Evolutionary conservation across 2,113 vertebrate genomes (phyloP).

Genomic region (Psephotus haematonotus): DNA sequence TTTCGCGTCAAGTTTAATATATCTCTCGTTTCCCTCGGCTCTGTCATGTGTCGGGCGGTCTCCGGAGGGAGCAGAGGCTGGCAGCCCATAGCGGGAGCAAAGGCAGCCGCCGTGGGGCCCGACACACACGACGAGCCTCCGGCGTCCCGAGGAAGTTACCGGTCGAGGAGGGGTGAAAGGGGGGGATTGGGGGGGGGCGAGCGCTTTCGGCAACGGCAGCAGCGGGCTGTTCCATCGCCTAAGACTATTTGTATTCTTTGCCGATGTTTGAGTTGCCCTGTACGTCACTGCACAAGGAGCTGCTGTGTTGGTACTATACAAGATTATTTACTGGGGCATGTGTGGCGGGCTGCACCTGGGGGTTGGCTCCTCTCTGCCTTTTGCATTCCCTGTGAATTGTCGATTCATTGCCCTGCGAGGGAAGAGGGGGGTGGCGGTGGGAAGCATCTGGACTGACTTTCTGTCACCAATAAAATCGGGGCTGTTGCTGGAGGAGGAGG

Average conservation of each 20-base stretch:
- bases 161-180: background rate
- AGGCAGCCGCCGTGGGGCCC: background rate
- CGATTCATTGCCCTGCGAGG: slow-evolving; percentile 71
- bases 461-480: slow-evolving; percentile 54
- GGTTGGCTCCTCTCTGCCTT: slow-evolving; percentile 61
- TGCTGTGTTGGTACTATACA: slow-evolving; percentile 55
- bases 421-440: background rate
- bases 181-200: background rate
- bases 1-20: slow-evolving; percentile 41
- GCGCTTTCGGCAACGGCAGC: slow-evolving; percentile 27
- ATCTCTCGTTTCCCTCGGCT: slow-evolving; percentile 38
- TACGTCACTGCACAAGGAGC: slow-evolving; percentile 61
- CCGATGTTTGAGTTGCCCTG: slow-evolving; percentile 57
- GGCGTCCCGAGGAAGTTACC: slow-evolving; percentile 37
- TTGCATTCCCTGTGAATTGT: slow-evolving; percentile 74
- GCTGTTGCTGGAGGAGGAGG: slow-evolving; percentile 46
- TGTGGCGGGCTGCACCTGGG: slow-evolving; percentile 70
- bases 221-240: background rate
- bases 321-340: slow-evolving; percentile 74
- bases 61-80: background rate
- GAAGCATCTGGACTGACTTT: slow-evolving; percentile 66
- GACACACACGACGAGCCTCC: background rate
- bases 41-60: slow-evolving; percentile 45
- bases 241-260: slow-evolving; percentile 64
- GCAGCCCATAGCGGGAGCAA: background rate